Conservation (phyloP, 2,113 vertebrate species). For the Menura novaehollandiae region DNA sequence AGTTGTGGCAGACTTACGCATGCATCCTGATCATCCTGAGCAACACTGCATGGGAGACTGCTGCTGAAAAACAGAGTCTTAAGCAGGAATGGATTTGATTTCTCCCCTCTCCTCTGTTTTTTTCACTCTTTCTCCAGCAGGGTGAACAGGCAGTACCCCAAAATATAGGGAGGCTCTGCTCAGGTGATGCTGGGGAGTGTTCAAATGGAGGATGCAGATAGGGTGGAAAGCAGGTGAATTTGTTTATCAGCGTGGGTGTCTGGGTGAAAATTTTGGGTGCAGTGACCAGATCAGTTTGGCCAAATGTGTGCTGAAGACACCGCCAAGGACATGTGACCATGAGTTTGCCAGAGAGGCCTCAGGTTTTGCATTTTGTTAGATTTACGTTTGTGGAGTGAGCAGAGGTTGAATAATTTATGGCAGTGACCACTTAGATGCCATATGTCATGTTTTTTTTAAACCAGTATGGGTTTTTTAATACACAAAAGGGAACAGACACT, state of each 20-base stretch:
- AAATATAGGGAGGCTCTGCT: background rate
- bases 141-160: background rate
- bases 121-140: background rate
- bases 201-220: background rate
- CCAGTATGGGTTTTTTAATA: background rate
- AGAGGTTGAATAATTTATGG: constrained; percentile 62
- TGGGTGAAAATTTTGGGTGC: background rate
- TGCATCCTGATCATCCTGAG: background rate
- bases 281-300: background rate
- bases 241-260: background rate
- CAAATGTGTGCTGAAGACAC: background rate
- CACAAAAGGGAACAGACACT: constrained; percentile 35
- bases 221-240: background rate
- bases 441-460: constrained; percentile 34
- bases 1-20: rapidly evolving
- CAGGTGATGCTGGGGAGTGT: background rate
- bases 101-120: background rate
- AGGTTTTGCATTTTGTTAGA: constrained; percentile 35
- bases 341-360: background rate
- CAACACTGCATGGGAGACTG: rapidly evolving
- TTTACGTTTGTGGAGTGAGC: constrained; percentile 6
- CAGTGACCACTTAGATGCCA: constrained; percentile 39
- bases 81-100: background rate
- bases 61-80: background rate
- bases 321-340: rapidly evolving